Evolutionary conservation across 2,113 vertebrate species (phyloP).

Genomic region (Hippopotamus amphibius): DNA sequence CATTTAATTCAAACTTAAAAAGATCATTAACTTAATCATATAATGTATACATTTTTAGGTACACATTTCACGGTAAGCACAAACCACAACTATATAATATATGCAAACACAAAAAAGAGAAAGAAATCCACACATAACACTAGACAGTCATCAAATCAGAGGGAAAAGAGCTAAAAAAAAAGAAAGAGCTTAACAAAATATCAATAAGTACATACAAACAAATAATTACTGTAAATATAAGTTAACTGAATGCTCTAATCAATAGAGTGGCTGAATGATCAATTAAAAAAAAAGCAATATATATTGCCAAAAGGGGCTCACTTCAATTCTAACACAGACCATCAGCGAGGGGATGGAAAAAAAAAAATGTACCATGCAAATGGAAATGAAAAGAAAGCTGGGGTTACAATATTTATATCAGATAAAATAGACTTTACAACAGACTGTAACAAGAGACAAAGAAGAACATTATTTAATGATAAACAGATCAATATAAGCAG

Average conservation of each 20-base stretch:
- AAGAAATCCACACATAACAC: neutral
- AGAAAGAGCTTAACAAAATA: neutral
- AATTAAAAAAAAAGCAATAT: too few species aligned
- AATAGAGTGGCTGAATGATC: neutral
- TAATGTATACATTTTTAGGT: neutral
- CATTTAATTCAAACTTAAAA: neutral
- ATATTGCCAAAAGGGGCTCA: neutral
- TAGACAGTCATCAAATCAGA: neutral
- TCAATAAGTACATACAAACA: neutral
- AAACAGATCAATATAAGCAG: neutral
- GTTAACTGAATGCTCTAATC: neutral
- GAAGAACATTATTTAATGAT: neutral
- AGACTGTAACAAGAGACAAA: neutral
- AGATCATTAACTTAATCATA: neutral
- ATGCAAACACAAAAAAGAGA: neutral
- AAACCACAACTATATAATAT: neutral
- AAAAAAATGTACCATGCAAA: neutral
- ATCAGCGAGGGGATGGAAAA: neutral
- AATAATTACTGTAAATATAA: neutral
- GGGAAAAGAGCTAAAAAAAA: neutral
- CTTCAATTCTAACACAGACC: neutral
- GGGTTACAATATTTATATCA: neutral
- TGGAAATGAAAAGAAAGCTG: neutral
- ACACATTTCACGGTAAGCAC: neutral
- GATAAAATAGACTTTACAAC: neutral